Percentiles rank a stretch among this genome's conserved stretches.
Evolutionary conservation across 1,140 invertebrate species (phyloP).

Genomic region (Hycleus cichorii): DNA sequence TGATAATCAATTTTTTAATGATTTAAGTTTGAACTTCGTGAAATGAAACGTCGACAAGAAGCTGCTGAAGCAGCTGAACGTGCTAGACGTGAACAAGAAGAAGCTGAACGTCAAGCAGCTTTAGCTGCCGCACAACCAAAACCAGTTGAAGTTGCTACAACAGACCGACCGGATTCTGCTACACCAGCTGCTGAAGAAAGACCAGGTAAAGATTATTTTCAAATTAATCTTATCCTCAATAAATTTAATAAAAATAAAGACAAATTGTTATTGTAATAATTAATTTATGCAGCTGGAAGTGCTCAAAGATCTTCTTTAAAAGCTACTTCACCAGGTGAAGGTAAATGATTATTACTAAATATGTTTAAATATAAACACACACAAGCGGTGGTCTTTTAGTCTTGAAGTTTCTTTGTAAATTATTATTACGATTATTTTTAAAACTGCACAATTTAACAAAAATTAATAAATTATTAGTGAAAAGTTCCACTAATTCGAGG

Average conservation of each 20-base stretch:
- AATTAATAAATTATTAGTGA: neutral
- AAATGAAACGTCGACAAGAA: constrained; percentile 83
- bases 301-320: constrained; percentile 37
- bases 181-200: constrained; percentile 38
- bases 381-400: too few species aligned
- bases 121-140: constrained; percentile 43
- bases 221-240: neutral
- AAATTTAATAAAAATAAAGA: neutral
- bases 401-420: neutral
- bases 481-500: constrained; percentile 2
- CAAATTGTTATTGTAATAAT: neutral
- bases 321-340: constrained; percentile 40
- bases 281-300: constrained; percentile 36
- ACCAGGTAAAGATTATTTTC: constrained; percentile 29
- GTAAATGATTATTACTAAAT: constrained; percentile 21
- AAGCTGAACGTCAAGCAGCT: constrained; percentile 53
- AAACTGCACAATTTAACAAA: constrained; percentile 6
- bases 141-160: constrained; percentile 37
- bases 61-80: constrained; percentile 65
- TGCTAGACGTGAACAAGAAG: constrained; percentile 63
- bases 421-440: neutral
- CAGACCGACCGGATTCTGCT: constrained; percentile 43
- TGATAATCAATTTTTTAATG: too few species aligned
- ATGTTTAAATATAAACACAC: too few species aligned
- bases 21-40: constrained; percentile 91